Base-by-base conservation (phyloP, 2,797 vertebrate genomes). In the Miichthys miiuy region DNA sequence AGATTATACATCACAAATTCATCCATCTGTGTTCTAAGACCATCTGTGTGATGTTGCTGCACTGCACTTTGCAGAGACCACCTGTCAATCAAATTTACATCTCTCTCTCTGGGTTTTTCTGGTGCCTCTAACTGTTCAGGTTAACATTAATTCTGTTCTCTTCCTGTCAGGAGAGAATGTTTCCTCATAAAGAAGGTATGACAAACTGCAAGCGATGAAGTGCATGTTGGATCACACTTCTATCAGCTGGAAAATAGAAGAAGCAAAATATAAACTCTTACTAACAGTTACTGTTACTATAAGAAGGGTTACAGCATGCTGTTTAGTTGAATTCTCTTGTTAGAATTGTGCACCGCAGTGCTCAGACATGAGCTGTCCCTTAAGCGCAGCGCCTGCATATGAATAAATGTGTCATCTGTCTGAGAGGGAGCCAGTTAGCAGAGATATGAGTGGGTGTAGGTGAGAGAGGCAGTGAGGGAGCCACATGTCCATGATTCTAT, bases 391-490 rank as follows among this genome's bases (percentile, higher is more conserved):
- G 41, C 5, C 42, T 47, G 25, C 8, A 48, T 66, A 42, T 75
- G 51, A 79, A 81, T 55, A 70, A 61, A 67, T 63, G 42, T 13
- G 21, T 48, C 80, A 77, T 75, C 81, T 16, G 61, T 66, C 54
- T 64, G 63, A 72, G 46, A 8, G 5, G 23, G 17, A 82, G 56
- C 4, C 16, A 52, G 68, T 25, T 9, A 46, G 54, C 41, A 42
- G 52, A 16, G 61, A 50, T n/a, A 7, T 3, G 72, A 73, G 81
- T 84, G 79, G 69, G 67, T 62, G 82, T 27, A 48, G 52, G 62
- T 50, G 57, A 66, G 34, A 52, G 42, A 51, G 66, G 52, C 21
- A 4, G 75, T 23, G 0, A n/a, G 56, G 46, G 61, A 9, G 27
- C 62, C 68, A 70, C 62, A 68, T 68, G 52, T 61, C 54, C 38